phyloP scores from a whole-genome alignment of 2,888 invertebrate species.

The Rhingia rostrata region DNA sequence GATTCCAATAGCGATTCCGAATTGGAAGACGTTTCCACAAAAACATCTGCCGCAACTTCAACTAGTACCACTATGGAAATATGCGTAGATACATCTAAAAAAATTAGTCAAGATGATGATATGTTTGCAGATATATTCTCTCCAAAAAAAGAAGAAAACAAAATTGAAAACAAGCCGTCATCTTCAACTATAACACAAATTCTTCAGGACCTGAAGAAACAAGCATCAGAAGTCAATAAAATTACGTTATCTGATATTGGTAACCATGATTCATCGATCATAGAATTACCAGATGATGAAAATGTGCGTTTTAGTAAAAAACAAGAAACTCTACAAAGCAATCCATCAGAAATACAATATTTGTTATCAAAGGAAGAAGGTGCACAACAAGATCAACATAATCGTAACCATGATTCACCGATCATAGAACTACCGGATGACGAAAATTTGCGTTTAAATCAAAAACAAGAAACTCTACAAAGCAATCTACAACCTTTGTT shows the following conservation, averaged over 20 bases:
- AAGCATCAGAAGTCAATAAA: constrained; percentile 77
- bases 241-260: constrained; percentile 78
- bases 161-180: constrained; percentile 16
- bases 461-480: background rate
- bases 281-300: constrained; percentile 78
- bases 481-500: background rate
- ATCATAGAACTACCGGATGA: constrained; percentile 78
- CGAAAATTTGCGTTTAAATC: constrained; percentile 58
- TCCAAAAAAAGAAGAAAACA: constrained; percentile 66
- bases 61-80: constrained; percentile 78
- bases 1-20: constrained; percentile 78
- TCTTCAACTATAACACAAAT: constrained; percentile 73
- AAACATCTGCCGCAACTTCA: constrained; percentile 15
- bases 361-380: background rate
- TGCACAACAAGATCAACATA: constrained; percentile 54
- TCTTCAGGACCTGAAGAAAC: constrained; percentile 78
- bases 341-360: background rate
- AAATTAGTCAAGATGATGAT: constrained; percentile 84
- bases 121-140: constrained; percentile 89
- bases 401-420: constrained; percentile 76
- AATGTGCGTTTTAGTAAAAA: constrained; percentile 9
- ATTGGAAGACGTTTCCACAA: constrained; percentile 77
- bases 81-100: constrained; percentile 83
- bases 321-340: background rate
- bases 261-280: constrained; percentile 75